Percentiles rank a stretch among this genome's conserved stretches.
phyloP scores from a whole-genome alignment of 2,888 invertebrate genomes.

The Malachius bipustulatus region DNA sequence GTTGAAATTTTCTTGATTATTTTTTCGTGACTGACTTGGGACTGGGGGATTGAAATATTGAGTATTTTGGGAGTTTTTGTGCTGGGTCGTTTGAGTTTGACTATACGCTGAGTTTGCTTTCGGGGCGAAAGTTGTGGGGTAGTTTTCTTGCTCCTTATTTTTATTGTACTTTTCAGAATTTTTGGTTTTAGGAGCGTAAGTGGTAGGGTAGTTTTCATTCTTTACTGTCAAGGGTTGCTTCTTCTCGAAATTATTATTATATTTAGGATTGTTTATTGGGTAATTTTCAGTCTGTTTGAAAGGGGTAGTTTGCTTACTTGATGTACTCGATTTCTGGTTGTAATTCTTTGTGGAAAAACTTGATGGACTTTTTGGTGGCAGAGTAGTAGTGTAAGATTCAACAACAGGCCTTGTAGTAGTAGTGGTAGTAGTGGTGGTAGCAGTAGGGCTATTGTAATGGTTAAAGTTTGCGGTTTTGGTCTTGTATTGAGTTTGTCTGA shows the following conservation, averaged over 20 bases:
- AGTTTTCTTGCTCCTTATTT: slow-evolving; percentile 21
- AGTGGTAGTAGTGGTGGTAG: slow-evolving; percentile 13
- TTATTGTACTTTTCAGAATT: no score
- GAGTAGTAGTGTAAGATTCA: slow-evolving; percentile 19
- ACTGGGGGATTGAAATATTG: slow-evolving; percentile 11
- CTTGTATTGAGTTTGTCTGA: slow-evolving; percentile 31
- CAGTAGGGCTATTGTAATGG: slow-evolving; percentile 20
- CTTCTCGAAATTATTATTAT: slow-evolving; percentile 24
- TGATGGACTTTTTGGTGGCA: slow-evolving; percentile 20
- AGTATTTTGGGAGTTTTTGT: slow-evolving; percentile 12
- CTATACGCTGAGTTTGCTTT: slow-evolving; percentile 29
- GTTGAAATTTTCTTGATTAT: slow-evolving; percentile 24
- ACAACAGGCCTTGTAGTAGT: neutral
- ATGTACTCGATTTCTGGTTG: no score
- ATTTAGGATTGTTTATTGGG: slow-evolving; percentile 24
- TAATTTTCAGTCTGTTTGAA: slow-evolving; percentile 24
- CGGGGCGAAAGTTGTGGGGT: slow-evolving; percentile 32
- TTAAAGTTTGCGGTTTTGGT: slow-evolving; percentile 13
- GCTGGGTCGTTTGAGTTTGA: slow-evolving; percentile 26
- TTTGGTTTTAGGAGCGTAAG: slow-evolving; percentile 29
- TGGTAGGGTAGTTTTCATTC: slow-evolving; percentile 30
- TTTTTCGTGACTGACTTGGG: slow-evolving; percentile 13
- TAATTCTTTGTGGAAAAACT: slow-evolving; percentile 29
- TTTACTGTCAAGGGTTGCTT: slow-evolving; percentile 20
- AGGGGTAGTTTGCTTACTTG: slow-evolving; percentile 26